Base-by-base conservation (phyloP, 1,140 invertebrate species). In the Drosophila equinoxialis region DNA sequence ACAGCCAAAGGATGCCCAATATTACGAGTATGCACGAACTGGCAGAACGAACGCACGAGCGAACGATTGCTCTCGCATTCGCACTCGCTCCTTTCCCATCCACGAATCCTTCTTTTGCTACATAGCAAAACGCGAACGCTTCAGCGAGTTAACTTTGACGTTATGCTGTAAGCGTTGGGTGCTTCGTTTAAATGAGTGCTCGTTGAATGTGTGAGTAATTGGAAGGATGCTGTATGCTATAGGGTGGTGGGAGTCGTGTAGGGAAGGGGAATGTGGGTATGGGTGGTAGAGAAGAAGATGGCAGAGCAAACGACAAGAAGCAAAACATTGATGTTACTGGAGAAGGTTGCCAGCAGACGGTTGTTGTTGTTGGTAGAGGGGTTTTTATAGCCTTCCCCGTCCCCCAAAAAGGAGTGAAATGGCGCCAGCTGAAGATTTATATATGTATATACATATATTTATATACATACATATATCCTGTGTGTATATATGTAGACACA, bases 131-230 rank as follows among this genome's bases (percentile, higher is more conserved):
- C 67, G 81, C 69, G 68, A 74, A 64, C 70, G 73, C 65, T 82
- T 64, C 71, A 77, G 74, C 65, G 77, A 87, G 84, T 84, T 89
- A 89, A 89, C 84, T 89, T 87, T 81, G 71, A 81, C 80, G 80
- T 87, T 82, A 65, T 83, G 79, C 75, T 87, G 83, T 87, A 76
- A 84, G 84, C 77, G 78, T 80, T 89, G 84, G 79, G 80, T 84
- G 84, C 84, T 84, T 87, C 79, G 84, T 89, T 87, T 87, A 89
- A 87, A 87, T 89, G 84, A 87, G 84, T 89, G 80, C 77, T 89
- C 80, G 84, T 89, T 87, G 84, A 89, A 83, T 87, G 84, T 87
- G 84, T 89, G 84, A 84, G 84, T 87, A 89, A 84, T 89, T 87
- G 84, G 80, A 83, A 74, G 81, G 82, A 80, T 84, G 71, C 75